Evolutionary conservation across 2,888 invertebrate genomes (phyloP), one percentile per base, ranked within the genome.

Genomic region (Boloria selene): DNA sequence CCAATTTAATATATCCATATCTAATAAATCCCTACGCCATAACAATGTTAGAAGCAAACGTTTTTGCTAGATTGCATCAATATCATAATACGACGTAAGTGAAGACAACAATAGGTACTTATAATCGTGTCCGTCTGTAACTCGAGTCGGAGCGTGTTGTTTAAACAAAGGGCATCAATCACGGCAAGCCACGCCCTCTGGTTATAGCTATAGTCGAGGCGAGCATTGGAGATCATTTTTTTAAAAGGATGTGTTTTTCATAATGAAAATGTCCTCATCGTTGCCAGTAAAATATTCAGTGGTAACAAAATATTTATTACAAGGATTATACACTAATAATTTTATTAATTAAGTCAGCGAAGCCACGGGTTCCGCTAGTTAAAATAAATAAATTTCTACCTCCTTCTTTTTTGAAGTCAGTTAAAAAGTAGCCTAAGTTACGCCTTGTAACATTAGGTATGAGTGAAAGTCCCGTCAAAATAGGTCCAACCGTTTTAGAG

Each of bases 101-200:
- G 49, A 59, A 31, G 31, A 54, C 47, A 62, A 64, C 44, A 58
- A 42, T 51, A 51, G 56, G 31, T 64, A 38, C 31, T 38, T 38
- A 58, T 62, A 58, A 58, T 52, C 45, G 50, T 64, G 58, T 58
- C 52, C 51, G 64, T 51, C 61, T 65, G 70, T 66, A 61, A 61
- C 63, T 64, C 61, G 69, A 64, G 68, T 67, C 68, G 73, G 65
- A 64, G 67, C 72, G 73, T 78, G 76, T 83, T 86, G 86, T 88
- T 86, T 85, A 86, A 85, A 85, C 86, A 84, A 84, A 82, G 81
- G 79, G 77, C 86, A 88, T 88, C 88, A 84, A 86, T 88, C 88
- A 86, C 81, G 61, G 65, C 69, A 64, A 53, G 77, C 73, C 65
- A 73, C 85, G 83, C 86, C 85, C 79, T 63, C 66, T 31, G 50